Conservation (phyloP, 2,797 vertebrate species). For the Euphonia xanthogaster region DNA sequence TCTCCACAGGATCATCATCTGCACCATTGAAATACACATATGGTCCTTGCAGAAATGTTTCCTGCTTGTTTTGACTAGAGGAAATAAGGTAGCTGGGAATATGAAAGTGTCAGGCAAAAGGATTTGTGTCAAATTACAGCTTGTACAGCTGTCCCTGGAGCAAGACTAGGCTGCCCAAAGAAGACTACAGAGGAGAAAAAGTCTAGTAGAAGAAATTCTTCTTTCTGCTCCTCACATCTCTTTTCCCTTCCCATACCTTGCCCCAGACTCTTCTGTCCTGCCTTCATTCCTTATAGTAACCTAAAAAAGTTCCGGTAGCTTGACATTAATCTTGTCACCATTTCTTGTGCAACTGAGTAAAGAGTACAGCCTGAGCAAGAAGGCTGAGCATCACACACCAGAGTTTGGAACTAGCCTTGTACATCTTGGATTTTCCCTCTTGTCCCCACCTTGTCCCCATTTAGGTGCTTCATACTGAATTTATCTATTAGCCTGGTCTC, state of each 20-base stretch:
- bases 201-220: not conserved
- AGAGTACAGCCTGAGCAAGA: not conserved
- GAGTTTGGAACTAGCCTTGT: not conserved
- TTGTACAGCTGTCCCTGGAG: not conserved
- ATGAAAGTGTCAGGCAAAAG: not conserved
- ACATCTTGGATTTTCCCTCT: not conserved
- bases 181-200: not conserved
- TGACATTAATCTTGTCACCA: not conserved
- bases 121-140: not conserved
- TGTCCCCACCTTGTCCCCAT: not conserved
- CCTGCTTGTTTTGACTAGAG: not conserved
- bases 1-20: not conserved
- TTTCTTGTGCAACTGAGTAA: not conserved
- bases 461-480: not conserved
- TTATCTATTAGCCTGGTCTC: not conserved
- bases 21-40: not conserved
- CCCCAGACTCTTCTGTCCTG: not conserved
- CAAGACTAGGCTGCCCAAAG: not conserved
- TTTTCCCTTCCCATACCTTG: not conserved
- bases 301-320: not conserved
- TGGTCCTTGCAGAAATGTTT: not conserved
- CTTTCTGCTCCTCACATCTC: not conserved
- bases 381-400: not conserved
- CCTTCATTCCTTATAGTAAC: not conserved
- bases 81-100: not conserved